Evolutionary conservation across 2,113 vertebrate species (phyloP).

Genomic region (Solenodon paradoxus): DNA sequence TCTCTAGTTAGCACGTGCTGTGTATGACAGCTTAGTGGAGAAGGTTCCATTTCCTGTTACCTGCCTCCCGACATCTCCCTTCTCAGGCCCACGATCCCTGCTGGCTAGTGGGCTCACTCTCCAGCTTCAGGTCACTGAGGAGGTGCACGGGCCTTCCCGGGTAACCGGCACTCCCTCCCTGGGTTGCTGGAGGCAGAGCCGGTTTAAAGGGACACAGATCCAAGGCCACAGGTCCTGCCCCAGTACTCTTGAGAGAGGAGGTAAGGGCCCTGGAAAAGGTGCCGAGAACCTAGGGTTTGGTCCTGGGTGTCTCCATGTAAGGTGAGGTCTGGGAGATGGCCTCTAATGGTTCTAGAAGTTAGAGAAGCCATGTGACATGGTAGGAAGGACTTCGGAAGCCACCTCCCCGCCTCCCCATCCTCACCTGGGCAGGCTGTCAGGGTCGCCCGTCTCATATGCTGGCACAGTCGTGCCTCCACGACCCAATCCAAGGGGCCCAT

Average conservation of each 20-base stretch:
- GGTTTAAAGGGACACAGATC: neutral
- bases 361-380: neutral
- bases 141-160: neutral
- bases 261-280: neutral
- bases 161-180: neutral
- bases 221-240: neutral
- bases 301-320: neutral
- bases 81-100: neutral
- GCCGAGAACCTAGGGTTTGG: neutral
- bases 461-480: neutral
- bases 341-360: neutral
- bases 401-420: neutral
- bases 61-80: neutral
- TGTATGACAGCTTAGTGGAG: neutral
- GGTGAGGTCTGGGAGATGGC: neutral
- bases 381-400: neutral
- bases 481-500: neutral
- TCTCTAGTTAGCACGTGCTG: neutral
- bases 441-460: neutral
- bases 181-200: neutral
- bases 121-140: neutral
- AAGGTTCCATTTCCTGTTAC: neutral
- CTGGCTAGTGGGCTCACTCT: neutral
- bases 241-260: neutral
- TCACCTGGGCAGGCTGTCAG: neutral